Evolutionary conservation across 2,888 invertebrate genomes (phyloP).

Genomic region (Dasysyrphus tricinctus): DNA sequence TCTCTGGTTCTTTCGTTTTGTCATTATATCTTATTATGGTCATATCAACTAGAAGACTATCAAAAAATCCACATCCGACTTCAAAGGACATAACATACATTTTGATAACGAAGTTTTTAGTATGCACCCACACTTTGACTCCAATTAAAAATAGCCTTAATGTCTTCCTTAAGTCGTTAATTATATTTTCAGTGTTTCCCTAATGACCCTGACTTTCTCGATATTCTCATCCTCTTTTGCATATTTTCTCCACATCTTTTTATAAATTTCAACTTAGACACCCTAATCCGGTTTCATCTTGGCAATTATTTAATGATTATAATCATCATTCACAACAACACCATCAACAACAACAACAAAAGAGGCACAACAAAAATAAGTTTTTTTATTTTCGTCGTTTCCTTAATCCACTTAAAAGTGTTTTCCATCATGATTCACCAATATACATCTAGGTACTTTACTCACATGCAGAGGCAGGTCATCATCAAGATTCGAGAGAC

Average conservation of each 20-base stretch:
- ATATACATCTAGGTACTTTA: background rate
- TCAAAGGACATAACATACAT: constrained; percentile 19
- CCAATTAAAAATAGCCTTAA: constrained; percentile 56
- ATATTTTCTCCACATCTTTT: constrained; percentile 1
- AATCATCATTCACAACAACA: constrained; percentile 45
- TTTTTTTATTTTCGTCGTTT: background rate
- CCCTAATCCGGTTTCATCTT: constrained; percentile 56
- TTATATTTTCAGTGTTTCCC: constrained; percentile 65
- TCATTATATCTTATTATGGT: background rate
- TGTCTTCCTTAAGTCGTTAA: constrained; percentile 60
- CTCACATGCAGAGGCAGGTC: constrained; percentile 36
- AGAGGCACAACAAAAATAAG: constrained; percentile 34
- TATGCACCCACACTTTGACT: constrained; percentile 30
- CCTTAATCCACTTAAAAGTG: constrained; percentile 50
- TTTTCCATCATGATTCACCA: constrained; percentile 4
- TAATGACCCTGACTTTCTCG: constrained; percentile 63
- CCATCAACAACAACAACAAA: constrained; percentile 7
- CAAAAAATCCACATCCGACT: constrained; percentile 22
- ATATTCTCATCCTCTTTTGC: background rate
- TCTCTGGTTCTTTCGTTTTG: background rate
- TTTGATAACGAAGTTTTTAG: constrained; percentile 31
- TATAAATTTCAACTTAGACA: constrained; percentile 25
- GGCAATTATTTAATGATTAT: constrained; percentile 68
- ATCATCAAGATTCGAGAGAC: background rate
- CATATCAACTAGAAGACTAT: background rate